phyloP scores from a whole-genome alignment of 1,140 invertebrate species.

The Aphelenchoides fujianensis region DNA sequence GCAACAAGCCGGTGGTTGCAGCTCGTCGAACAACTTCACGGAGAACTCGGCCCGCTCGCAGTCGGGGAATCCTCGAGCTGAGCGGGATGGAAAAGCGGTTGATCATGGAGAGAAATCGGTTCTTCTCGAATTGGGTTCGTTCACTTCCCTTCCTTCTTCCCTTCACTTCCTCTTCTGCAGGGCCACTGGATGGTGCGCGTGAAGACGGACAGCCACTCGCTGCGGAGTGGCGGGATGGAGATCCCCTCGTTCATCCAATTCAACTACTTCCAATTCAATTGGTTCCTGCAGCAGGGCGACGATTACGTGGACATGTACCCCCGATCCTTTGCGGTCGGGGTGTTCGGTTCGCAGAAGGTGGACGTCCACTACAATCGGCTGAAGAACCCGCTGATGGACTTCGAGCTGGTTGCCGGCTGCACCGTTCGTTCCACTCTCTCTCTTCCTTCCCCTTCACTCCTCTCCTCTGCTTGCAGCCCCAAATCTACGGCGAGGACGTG shows the following conservation, averaged over 20 bases:
- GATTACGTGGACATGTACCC: slow-evolving; percentile 64
- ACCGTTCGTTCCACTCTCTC: slow-evolving; percentile 51
- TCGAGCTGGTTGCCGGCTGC: slow-evolving; percentile 82
- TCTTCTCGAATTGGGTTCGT: slow-evolving; percentile 77
- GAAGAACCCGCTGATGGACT: slow-evolving; percentile 77
- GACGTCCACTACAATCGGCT: slow-evolving; percentile 85
- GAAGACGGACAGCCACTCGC: slow-evolving; percentile 47
- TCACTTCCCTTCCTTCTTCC: slow-evolving; percentile 67
- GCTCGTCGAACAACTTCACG: slow-evolving; percentile 79
- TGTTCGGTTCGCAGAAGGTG: slow-evolving; percentile 90
- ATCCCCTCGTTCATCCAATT: slow-evolving; percentile 58
- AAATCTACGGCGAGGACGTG: slow-evolving; percentile 74
- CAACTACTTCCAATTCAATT: slow-evolving; percentile 60
- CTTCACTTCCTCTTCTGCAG: slow-evolving; percentile 37
- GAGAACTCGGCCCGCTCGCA: slow-evolving; percentile 69
- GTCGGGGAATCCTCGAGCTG: slow-evolving; percentile 76
- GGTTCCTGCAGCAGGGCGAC: slow-evolving; percentile 48
- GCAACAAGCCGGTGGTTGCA: too few relatives aligned
- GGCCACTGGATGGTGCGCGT: slow-evolving; percentile 57
- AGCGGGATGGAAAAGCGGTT: slow-evolving; percentile 95
- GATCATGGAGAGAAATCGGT: slow-evolving; percentile 71
- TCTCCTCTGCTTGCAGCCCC: slow-evolving; percentile 42
- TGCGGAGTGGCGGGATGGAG: slow-evolving; percentile 27
- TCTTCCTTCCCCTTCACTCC: slow-evolving; percentile 18
- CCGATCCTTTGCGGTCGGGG: slow-evolving; percentile 79